Evolutionary conservation across 2,113 vertebrate species (phyloP), one percentile per base, ranked within the genome.

Genomic region (Ellobius talpinus): DNA sequence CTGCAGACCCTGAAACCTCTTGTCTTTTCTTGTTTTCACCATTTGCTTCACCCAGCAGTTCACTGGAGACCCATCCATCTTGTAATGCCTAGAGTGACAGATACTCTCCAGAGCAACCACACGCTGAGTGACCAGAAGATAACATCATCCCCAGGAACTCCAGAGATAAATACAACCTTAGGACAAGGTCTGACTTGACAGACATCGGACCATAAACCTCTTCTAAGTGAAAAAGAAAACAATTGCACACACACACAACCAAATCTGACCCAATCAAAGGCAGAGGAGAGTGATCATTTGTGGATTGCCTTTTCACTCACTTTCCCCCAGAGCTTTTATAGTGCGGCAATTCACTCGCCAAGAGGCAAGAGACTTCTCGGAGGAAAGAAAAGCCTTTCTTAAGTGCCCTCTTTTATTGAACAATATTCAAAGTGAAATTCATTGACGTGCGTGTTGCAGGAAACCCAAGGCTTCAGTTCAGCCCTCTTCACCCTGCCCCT

Each of bases 41-140:
- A 99, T 99, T 99, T 99, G 99, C 99, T 99, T 99, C 99, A 98
- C 98, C 98, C 98, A 99, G 98, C 99, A 99, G 99, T 99, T 99
- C 99, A 99, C 99, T 98, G 96, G 99, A 99, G 99, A 99, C 98
- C 99, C 99, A 99, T 99, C 99, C 99, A 99, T 99, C 99, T 99
- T 99, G 98, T 98, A 98, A 98, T 98, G 98, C 99, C 99, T 98
- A 95, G 97, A 99, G 99, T 99, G 99, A 99, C 99, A 99, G 99
- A 99, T 99, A 99, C 99, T 99, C 99, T 99, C 99, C 98, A 98
- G 98, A 98, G 98, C 97, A 98, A 98, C 98, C 98, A 98, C 98
- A 98, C 98, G 98, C 97, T 97, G 98, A 98, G 98, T 91, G 98
- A 99, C 99, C 98, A 98, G 99, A 99, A 99, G 98, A 98, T 98